Evolutionary conservation across 2,888 invertebrate genomes (phyloP).

Genomic region (Spicauda simplicius): DNA sequence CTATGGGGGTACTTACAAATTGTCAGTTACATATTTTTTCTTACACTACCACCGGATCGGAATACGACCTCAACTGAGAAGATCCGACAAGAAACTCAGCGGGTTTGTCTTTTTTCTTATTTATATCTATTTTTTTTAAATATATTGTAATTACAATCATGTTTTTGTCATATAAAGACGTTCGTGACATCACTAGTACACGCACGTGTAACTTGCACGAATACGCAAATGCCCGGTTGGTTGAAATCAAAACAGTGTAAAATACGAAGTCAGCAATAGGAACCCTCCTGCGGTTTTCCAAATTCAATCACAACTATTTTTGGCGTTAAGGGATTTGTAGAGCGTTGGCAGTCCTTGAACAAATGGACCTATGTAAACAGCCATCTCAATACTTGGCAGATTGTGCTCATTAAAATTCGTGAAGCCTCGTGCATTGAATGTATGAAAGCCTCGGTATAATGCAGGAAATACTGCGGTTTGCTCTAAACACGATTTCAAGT

Average conservation of each 20-base stretch:
- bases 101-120: no score
- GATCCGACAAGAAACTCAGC: no score
- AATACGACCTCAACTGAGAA: no score
- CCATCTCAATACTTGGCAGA: not conserved
- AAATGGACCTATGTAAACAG: slow-evolving; percentile 2
- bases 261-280: slow-evolving; percentile 21
- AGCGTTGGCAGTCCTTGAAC: not conserved
- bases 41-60: no score
- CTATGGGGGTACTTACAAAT: no score
- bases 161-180: no score
- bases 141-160: no score
- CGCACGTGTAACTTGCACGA: no score
- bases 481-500: slow-evolving; percentile 11
- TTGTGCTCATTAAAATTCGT: not conserved
- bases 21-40: no score
- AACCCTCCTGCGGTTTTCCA: slow-evolving; percentile 28
- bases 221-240: no score
- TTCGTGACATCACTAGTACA: no score
- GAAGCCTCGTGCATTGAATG: not conserved
- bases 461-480: not conserved
- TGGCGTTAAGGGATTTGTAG: slow-evolving; percentile 7
- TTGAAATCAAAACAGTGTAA: not conserved
- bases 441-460: slow-evolving; percentile 1
- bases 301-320: slow-evolving; percentile 40
- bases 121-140: no score